Conservation (phyloP, 2,113 vertebrate species). For the Phaethornis superciliosus region DNA sequence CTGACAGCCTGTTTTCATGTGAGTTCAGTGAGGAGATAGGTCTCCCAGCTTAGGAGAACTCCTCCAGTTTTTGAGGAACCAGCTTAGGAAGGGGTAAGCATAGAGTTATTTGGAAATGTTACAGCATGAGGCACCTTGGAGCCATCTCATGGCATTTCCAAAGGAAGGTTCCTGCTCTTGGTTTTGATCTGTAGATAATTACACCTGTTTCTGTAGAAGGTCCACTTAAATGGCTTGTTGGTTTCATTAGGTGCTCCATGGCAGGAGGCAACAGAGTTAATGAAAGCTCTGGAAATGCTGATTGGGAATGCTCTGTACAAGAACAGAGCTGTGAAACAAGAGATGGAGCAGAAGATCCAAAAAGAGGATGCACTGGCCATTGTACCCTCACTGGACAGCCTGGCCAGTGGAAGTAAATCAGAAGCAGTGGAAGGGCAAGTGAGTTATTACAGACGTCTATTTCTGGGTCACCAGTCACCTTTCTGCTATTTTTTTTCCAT, state of each 20-base stretch:
- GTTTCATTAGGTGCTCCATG: not conserved
- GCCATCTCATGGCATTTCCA: not conserved
- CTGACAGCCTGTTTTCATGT: not conserved
- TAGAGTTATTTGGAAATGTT: not conserved
- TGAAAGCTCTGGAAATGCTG: constrained; percentile 46
- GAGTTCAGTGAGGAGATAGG: not conserved
- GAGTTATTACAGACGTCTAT: not conserved
- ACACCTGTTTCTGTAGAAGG: not conserved
- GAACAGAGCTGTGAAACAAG: not conserved
- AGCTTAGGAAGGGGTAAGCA: not conserved
- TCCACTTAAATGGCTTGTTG: not conserved
- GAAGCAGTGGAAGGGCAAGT: constrained; percentile 1
- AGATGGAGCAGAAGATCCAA: not conserved
- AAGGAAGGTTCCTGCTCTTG: not conserved
- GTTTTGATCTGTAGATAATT: not conserved
- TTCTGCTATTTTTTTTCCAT: not conserved
- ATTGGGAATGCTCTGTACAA: not conserved
- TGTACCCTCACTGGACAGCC: not conserved
- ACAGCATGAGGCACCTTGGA: not conserved
- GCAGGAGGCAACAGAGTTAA: constrained; percentile 50
- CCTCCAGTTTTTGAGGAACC: too few species aligned
- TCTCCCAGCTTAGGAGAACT: not conserved
- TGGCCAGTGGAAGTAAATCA: not conserved
- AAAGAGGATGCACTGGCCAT: not conserved
- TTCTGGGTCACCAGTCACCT: not conserved